A percentile compares a stretch with the other conserved stretches of the same genome.
Evolutionary conservation across 2,888 invertebrate genomes (phyloP).

Genomic region (Heliconius sara): DNA sequence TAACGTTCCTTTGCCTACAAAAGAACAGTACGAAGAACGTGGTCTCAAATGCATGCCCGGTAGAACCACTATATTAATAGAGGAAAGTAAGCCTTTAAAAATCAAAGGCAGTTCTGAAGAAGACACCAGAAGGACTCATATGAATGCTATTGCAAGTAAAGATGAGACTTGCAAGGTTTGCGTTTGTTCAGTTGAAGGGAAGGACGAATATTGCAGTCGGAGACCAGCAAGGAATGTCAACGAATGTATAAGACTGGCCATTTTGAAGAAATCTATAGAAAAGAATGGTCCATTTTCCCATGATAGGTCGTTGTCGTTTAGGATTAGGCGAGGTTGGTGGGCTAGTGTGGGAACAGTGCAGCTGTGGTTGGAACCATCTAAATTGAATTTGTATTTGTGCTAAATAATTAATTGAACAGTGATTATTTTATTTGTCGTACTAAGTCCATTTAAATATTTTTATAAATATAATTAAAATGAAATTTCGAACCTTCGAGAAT

Average conservation of each 20-base stretch:
- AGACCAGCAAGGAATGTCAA: constrained; percentile 70
- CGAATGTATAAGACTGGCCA: constrained; percentile 65
- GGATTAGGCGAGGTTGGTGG: constrained; percentile 68
- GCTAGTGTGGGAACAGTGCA: constrained; percentile 50
- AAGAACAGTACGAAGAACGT: constrained; percentile 45
- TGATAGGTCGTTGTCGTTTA: constrained; percentile 56
- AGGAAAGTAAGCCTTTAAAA: constrained; percentile 18
- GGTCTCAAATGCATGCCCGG: constrained; percentile 69
- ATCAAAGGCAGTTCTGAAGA: background rate
- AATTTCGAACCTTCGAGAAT: too few species aligned
- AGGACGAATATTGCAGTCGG: constrained; percentile 64
- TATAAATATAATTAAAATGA: too few species aligned
- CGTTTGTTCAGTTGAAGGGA: constrained; percentile 67
- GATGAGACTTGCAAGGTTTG: constrained; percentile 67
- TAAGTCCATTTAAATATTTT: background rate
- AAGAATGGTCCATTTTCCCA: constrained; percentile 60
- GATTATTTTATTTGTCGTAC: background rate
- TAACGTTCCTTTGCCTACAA: constrained; percentile 56
- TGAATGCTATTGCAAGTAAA: constrained; percentile 54
- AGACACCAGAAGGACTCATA: constrained; percentile 56
- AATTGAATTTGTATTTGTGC: constrained; percentile 33
- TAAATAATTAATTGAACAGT: background rate
- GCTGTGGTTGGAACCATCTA: constrained; percentile 43
- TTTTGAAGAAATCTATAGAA: constrained; percentile 50
- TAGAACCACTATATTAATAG: constrained; percentile 62